These are phyloP conservation scores for Pycnonotus jocosus DNA, from an alignment of 2,113 vertebrate species.

Conservation along the genomic window DNA sequence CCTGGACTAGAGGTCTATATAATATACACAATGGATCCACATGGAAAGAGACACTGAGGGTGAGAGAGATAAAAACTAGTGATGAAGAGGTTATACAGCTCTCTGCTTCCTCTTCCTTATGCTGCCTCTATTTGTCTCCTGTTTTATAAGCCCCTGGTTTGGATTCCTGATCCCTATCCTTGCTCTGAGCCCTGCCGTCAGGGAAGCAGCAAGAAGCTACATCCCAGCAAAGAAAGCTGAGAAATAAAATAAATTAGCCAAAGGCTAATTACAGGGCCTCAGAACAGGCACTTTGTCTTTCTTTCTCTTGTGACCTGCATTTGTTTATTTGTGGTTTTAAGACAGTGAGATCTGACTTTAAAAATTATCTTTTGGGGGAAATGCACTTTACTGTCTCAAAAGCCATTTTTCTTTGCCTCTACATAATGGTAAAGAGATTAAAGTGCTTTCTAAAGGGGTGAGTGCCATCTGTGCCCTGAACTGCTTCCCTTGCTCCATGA, in stretches of 20 bases:
- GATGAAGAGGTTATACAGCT: neutral
- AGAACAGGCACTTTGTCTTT: accelerated
- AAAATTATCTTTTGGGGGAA: neutral
- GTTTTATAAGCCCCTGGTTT: neutral
- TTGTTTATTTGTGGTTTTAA: neutral
- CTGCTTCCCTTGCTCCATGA: neutral
- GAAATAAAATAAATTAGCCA: neutral
- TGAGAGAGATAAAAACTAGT: neutral
- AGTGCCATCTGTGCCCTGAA: neutral
- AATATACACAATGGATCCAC: neutral
- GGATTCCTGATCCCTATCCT: neutral
- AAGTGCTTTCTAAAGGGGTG: neutral
- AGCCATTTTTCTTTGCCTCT: neutral
- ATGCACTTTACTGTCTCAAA: neutral
- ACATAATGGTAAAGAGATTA: accelerated
- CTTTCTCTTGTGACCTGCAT: neutral
- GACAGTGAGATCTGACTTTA: neutral
- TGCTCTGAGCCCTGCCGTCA: neutral
- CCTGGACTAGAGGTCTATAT: neutral
- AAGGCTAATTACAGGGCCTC: neutral
- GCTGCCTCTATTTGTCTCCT: neutral
- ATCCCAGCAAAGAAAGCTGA: neutral
- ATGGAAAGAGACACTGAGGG: neutral
- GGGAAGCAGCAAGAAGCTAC: neutral
- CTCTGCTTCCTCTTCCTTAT: neutral